Conservation (phyloP, 2,797 vertebrate species). For the Muscicapa comitata region DNA sequence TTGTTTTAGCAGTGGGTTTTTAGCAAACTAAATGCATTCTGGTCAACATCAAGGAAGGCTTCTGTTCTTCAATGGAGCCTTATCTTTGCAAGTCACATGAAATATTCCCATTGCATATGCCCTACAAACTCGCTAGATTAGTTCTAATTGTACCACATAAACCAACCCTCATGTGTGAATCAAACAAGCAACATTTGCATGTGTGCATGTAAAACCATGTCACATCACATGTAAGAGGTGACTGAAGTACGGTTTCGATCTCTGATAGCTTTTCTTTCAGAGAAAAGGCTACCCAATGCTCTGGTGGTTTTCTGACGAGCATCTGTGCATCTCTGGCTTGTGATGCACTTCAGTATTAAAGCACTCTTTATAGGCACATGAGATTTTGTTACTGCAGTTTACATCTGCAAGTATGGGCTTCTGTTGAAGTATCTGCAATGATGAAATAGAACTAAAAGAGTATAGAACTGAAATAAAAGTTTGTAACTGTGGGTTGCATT, state of each 20-base stretch:
- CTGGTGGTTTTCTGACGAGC: background rate
- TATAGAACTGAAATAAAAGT: background rate
- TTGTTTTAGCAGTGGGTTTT: background rate
- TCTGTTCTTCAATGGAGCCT: background rate
- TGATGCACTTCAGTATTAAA: background rate
- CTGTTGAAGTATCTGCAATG: background rate
- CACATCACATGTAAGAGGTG: background rate
- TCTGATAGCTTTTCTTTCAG: background rate
- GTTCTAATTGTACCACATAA: background rate
- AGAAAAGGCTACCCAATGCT: background rate
- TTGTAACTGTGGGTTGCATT: background rate
- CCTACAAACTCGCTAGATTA: background rate
- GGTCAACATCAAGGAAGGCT: background rate
- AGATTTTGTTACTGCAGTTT: background rate
- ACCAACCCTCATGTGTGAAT: background rate
- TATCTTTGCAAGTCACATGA: conserved; percentile 34
- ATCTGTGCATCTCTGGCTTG: background rate
- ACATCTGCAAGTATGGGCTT: background rate
- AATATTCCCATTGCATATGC: background rate
- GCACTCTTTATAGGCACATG: background rate
- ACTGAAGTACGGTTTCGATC: background rate
- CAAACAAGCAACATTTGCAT: background rate
- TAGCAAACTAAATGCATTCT: background rate
- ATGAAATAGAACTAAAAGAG: background rate
- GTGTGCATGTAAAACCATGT: background rate